Evolutionary conservation across 2,888 invertebrate genomes (phyloP).

Genomic region (Baccha elongata): DNA sequence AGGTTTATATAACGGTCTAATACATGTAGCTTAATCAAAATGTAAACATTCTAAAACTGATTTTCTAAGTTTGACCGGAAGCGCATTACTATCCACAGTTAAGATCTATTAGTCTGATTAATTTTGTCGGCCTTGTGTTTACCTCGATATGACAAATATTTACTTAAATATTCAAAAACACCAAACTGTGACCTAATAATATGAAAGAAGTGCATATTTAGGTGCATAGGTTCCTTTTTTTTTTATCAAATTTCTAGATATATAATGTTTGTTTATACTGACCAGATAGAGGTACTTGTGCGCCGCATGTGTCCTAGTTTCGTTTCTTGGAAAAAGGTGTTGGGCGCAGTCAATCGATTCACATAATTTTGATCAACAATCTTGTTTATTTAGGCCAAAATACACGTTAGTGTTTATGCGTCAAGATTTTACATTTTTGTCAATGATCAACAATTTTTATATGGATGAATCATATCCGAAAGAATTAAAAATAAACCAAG

Average conservation of each 20-base stretch:
- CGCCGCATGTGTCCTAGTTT: constrained; percentile 36
- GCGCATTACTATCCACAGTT: background rate
- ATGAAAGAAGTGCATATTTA: constrained; percentile 12
- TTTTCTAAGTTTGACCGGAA: constrained; percentile 8
- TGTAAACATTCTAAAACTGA: constrained; percentile 2
- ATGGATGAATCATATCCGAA: no score
- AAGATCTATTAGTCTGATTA: background rate
- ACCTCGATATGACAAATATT: background rate
- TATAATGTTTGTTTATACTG: background rate
- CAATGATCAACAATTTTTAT: background rate
- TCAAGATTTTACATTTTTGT: background rate
- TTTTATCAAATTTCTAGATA: background rate
- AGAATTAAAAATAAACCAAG: no score
- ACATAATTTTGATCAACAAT: constrained; percentile 34
- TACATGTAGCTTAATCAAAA: constrained; percentile 12
- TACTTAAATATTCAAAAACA: constrained; percentile 4
- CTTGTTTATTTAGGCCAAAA: constrained; percentile 38
- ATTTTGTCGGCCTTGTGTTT: no score
- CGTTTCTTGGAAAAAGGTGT: constrained; percentile 37
- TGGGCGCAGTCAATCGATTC: no score
- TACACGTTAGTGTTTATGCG: constrained; percentile 13
- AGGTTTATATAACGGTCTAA: background rate
- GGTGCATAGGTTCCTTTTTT: constrained; percentile 14
- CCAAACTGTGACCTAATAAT: constrained; percentile 24
- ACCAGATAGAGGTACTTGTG: constrained; percentile 22